phyloP scores from a whole-genome alignment of 35 echinoderm and acorn worm genomes.

The Strongylocentrotus purpuratus region DNA sequence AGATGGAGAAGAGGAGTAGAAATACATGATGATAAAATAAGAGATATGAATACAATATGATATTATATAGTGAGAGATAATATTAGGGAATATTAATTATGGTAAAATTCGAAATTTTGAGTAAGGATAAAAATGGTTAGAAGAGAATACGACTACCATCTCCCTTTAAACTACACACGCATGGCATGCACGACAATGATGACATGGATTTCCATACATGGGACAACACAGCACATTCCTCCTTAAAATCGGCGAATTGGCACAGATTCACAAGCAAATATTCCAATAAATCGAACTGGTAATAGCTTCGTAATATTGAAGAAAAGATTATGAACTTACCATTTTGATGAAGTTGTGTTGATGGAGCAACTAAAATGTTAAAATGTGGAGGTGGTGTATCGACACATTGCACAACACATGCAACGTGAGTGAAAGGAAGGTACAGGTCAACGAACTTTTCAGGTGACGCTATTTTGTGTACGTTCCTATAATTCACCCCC shows the following conservation, averaged over 20 bases:
- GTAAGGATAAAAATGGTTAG: too few species aligned
- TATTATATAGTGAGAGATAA: too few species aligned
- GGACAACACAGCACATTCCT: background rate
- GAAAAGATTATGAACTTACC: background rate
- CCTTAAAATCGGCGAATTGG: background rate
- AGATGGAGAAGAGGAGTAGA: too few species aligned
- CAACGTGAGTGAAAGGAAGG: background rate
- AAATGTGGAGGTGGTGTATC: background rate
- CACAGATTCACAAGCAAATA: background rate
- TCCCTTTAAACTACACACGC: too few species aligned
- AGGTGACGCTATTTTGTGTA: too few species aligned
- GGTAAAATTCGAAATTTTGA: too few species aligned
- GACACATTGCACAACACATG: background rate
- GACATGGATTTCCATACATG: background rate
- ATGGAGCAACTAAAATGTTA: background rate
- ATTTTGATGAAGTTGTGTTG: background rate
- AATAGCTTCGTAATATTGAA: background rate
- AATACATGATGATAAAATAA: too few species aligned
- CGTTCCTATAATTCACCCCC: too few species aligned
- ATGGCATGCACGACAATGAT: background rate
- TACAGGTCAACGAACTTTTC: background rate
- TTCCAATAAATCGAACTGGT: background rate
- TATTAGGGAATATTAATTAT: too few species aligned
- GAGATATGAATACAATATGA: too few species aligned
- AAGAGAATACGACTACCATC: too few species aligned